phyloP scores from a whole-genome alignment of 2,113 vertebrate genomes.

The Laticauda colubrina region DNA sequence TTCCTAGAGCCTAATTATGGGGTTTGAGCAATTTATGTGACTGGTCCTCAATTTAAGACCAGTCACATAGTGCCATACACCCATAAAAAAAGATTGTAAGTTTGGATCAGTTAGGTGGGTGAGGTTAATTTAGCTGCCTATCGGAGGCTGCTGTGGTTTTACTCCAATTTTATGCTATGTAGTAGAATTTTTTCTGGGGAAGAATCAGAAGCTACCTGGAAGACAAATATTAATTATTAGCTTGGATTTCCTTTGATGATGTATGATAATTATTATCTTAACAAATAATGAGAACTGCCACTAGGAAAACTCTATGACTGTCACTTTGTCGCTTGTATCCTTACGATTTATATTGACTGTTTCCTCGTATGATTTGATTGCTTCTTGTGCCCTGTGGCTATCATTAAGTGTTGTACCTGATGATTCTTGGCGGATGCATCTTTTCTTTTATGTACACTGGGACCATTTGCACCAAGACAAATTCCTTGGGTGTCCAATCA shows the following conservation, averaged over 20 bases:
- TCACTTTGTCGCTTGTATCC: too few relatives aligned
- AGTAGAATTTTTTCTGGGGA: background rate
- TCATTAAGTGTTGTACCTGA: too few relatives aligned
- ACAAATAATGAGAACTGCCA: background rate
- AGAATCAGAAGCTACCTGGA: background rate
- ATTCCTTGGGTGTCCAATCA: too few relatives aligned
- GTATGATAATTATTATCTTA: background rate
- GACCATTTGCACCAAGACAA: too few relatives aligned
- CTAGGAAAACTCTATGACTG: background rate
- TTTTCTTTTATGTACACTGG: too few relatives aligned
- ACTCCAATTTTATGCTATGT: background rate
- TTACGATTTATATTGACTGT: too few relatives aligned
- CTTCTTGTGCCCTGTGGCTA: too few relatives aligned
- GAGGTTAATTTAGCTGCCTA: background rate
- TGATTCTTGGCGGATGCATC: too few relatives aligned
- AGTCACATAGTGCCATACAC: background rate
- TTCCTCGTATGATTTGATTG: too few relatives aligned
- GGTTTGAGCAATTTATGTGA: slow-evolving; percentile 1
- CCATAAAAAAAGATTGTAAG: background rate
- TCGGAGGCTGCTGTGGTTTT: background rate
- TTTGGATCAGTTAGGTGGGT: background rate
- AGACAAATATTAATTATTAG: background rate
- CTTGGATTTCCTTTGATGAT: background rate
- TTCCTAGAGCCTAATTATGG: slow-evolving; percentile 40
- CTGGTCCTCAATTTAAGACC: background rate